Evolutionary conservation across 2,797 vertebrate genomes (phyloP).

Genomic region (Prunella strophiata): DNA sequence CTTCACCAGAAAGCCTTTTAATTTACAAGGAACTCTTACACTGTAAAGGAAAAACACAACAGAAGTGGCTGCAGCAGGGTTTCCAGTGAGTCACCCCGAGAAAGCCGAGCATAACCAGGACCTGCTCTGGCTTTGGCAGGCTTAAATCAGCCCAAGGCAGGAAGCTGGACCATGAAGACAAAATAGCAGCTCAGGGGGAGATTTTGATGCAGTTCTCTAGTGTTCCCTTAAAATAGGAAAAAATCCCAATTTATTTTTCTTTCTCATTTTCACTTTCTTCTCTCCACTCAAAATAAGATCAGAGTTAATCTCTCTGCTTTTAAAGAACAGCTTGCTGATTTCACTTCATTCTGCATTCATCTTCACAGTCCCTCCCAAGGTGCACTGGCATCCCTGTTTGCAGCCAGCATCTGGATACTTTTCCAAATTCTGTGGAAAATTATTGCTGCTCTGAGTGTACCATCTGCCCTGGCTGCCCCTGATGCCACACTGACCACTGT

Average conservation of each 20-base stretch:
- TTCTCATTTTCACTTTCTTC: neutral
- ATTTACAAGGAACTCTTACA: neutral
- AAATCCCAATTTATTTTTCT: accelerated
- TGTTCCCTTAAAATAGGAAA: neutral
- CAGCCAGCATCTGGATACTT: neutral
- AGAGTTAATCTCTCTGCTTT: neutral
- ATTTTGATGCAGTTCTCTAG: neutral
- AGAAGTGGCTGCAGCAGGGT: neutral
- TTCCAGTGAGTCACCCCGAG: neutral
- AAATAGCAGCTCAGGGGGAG: neutral
- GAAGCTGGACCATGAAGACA: neutral
- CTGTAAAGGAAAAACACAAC: neutral
- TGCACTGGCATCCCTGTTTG: neutral
- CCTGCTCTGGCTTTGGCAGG: neutral
- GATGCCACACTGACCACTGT: accelerated
- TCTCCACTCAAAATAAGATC: neutral
- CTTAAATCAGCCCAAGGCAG: neutral
- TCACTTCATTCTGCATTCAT: neutral
- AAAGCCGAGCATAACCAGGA: neutral
- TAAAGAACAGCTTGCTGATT: neutral
- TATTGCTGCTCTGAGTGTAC: neutral
- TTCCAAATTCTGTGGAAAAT: neutral
- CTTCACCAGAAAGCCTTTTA: constrained; percentile 12
- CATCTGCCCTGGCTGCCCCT: neutral
- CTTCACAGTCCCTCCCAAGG: neutral